Evolutionary conservation across 2,888 invertebrate species (phyloP), one percentile per base, ranked within the genome.

Genomic region (Podabrus alpinus): DNA sequence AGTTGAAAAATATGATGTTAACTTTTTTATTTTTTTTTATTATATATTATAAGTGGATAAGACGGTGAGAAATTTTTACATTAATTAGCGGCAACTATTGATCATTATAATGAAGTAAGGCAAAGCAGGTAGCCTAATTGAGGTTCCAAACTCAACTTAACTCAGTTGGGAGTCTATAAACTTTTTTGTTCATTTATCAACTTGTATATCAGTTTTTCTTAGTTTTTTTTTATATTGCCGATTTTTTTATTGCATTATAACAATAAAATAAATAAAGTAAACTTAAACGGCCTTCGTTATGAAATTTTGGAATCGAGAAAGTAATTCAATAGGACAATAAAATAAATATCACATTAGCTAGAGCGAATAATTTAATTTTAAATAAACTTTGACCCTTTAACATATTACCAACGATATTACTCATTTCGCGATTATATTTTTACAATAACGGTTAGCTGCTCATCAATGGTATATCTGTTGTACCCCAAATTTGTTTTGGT

Each of bases 101-200:
- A 74, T 73, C 74, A 71, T 66, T 62, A 74, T 71, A 73, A 74
- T 75, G 64, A 73, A 71, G 61, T n/a, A 62, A 71, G 64, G 59
- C 70, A 64, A 21, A 64, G 62, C 79, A 78, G 78, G 79, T 79
- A 79, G 79, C 79, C 75, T 79, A 79, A 79, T 79, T 77, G 78
- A 73, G 73, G 71, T 69, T 45, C 62, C 59, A 59, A 68, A 76
- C 69, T 73, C 71, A 71, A 71, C 71, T 76, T 72, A 67, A 69
- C 75, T 72, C 75, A 72, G 75, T 62, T 75, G 75, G 75, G 66
- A 16, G 72, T 69, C 72, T 69, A 69, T 75, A 75, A 71, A 75
- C 60, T 71, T 74, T 64, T 21, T 64, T 19, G 62, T 64, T 64
- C 62, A 64, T 64, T 64, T 21, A 64, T 64, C 62, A 64, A 64